A percentile compares a stretch with the other conserved stretches of the same genome.
These are phyloP conservation scores for Ailurus styani DNA, from an alignment of 2,113 vertebrate species.

Conservation along the genomic window DNA sequence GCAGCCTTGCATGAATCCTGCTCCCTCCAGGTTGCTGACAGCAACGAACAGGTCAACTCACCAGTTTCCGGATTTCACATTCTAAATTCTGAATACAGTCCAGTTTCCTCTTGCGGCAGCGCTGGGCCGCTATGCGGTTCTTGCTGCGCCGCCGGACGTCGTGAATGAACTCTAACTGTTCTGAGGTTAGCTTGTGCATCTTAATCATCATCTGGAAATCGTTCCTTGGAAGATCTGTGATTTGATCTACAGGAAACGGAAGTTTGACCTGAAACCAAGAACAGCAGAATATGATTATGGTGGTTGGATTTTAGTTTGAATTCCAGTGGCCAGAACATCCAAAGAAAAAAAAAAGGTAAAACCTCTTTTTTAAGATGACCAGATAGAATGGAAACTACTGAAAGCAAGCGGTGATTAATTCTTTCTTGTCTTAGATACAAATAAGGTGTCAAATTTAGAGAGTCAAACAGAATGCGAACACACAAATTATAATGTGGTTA, in stretches of 20 bases:
- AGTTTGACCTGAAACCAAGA: constrained; percentile 92
- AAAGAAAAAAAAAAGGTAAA: neutral
- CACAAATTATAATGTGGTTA: neutral
- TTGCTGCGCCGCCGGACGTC: constrained; percentile 96
- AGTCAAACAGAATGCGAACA: neutral
- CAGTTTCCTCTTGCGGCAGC: constrained; percentile 98
- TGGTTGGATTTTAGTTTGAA: neutral
- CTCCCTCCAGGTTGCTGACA: neutral
- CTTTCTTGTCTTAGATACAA: constrained; percentile 23
- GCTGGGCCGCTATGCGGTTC: constrained; percentile 98
- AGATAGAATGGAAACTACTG: neutral
- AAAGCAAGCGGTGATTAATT: neutral
- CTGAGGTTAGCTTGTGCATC: constrained; percentile 99
- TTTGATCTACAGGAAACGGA: constrained; percentile 99
- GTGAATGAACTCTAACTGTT: constrained; percentile 98
- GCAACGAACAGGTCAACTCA: constrained; percentile 61
- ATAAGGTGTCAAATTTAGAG: neutral
- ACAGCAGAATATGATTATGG: neutral
- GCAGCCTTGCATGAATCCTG: neutral
- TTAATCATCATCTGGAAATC: constrained; percentile 99
- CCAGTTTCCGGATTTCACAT: constrained; percentile 98
- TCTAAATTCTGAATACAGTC: constrained; percentile 99
- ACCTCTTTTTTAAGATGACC: neutral
- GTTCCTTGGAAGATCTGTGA: constrained; percentile 99
- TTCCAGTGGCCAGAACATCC: neutral